A percentile compares a stretch with the other conserved stretches of the same genome.
Evolutionary conservation across 1,140 invertebrate genomes (phyloP).

Genomic region (Drosophila leontia): DNA sequence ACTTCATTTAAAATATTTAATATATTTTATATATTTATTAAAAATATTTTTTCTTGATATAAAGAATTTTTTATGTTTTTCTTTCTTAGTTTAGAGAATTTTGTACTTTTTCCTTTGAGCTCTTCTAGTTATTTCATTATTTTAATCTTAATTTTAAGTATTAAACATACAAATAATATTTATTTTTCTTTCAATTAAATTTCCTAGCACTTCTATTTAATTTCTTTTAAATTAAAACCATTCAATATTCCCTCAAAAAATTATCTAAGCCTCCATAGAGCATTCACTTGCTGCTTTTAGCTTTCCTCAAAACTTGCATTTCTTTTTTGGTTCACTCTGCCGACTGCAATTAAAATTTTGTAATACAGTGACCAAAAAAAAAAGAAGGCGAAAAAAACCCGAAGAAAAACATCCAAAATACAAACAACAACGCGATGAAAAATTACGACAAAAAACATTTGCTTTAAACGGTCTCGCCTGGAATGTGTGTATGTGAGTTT

Average conservation of each 20-base stretch:
- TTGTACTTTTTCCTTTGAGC: no score
- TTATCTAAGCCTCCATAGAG: neutral
- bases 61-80: no score
- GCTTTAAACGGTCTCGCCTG: conserved; percentile 68
- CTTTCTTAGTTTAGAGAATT: no score
- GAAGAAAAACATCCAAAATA: conserved; percentile 19
- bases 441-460: conserved; percentile 69
- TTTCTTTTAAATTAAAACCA: no score
- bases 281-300: conserved; percentile 20
- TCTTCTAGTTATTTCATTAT: no score
- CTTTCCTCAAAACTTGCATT: conserved; percentile 18
- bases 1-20: no score
- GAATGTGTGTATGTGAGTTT: conserved; percentile 66
- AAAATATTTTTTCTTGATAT: no score
- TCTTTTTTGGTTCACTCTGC: conserved; percentile 41
- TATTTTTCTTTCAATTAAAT: neutral
- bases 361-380: conserved; percentile 66
- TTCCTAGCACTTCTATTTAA: neutral
- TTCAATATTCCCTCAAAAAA: no score
- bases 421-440: conserved; percentile 37
- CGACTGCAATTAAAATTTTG: conserved; percentile 77
- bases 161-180: no score
- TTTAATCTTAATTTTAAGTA: no score
- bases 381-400: conserved; percentile 5
- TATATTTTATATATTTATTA: no score